Evolutionary conservation across 2,113 vertebrate species (phyloP).

Genomic region (Mirounga angustirostris): DNA sequence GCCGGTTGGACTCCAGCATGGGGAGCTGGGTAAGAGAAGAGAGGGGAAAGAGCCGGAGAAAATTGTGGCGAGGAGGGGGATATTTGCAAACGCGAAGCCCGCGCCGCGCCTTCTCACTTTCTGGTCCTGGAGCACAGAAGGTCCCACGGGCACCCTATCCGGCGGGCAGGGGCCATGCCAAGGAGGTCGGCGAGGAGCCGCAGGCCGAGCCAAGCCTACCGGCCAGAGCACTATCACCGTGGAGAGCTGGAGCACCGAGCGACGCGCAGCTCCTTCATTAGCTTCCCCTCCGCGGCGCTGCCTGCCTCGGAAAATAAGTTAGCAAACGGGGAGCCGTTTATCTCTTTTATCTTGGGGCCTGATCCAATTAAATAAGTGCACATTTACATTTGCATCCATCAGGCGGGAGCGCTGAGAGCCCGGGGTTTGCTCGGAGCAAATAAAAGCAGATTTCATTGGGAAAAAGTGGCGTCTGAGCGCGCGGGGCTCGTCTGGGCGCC

Average conservation of each 20-base stretch:
- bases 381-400: constrained; percentile 96
- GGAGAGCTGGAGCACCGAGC: not conserved
- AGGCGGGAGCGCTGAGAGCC: constrained; percentile 88
- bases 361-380: constrained; percentile 98
- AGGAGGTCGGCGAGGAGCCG: not conserved
- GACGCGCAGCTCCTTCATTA: constrained; percentile 82
- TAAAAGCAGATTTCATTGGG: constrained; percentile 81
- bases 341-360: constrained; percentile 96
- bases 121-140: not conserved
- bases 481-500: constrained; percentile 39
- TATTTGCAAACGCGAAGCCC: not conserved
- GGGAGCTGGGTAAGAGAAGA: not conserved
- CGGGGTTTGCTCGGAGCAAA: constrained; percentile 87
- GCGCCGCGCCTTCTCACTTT: not conserved
- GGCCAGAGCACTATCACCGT: not conserved
- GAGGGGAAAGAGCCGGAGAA: not conserved
- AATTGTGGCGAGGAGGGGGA: not conserved
- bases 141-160: not conserved
- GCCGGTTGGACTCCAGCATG: not conserved
- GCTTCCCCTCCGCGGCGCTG: constrained; percentile 89
- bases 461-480: constrained; percentile 81
- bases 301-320: constrained; percentile 94
- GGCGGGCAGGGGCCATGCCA: not conserved
- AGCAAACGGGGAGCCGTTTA: constrained; percentile 93
- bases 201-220: not conserved